Evolutionary conservation across 2,888 invertebrate species (phyloP), one percentile per base, ranked within the genome.

Genomic region (Cremastinae sp.): DNA sequence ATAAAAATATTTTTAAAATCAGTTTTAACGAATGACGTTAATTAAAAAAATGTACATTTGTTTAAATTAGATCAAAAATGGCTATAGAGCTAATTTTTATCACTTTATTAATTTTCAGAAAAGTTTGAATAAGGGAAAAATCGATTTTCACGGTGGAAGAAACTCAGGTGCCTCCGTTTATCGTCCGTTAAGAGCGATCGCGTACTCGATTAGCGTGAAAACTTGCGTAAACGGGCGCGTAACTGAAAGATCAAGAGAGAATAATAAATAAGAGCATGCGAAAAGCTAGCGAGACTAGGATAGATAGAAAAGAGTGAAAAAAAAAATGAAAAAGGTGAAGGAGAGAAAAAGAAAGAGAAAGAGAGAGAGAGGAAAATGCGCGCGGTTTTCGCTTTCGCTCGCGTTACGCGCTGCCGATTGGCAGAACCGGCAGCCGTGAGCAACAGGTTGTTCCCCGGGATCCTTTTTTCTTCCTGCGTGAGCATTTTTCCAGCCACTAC

Each of bases 171-270:
- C 2, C 28, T 28, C 2, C 28, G 82, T 84, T 85, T 84, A 85
- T 82, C 80, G 76, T 82, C 80, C 80, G 83, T 81, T 83, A 79
- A 84, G 28, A 28, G 82, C 84, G 86, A 85, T 86, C 82, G 68
- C 81, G 83, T 84, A 83, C 80, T 78, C 81, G 85, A 87, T 87
- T 85, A 83, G 83, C 80, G 83, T 80, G 83, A 86, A 86, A 86
- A 82, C 83, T 84, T 85, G 80, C 81, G 82, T 80, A 84, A 86
- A 83, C 81, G 80, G 78, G 81, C 78, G 81, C 79, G 39, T 65
- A 75, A 71, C 61, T 20, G 65, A 65, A 55, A 58, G 65, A 59
- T 51, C 59, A 41, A 43, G 14, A 41, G 49, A 56, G 39, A 49
- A 12, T 37, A 28, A 45, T 12, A 59, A 8, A 59, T 28, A 28